phyloP scores from a whole-genome alignment of 1,140 invertebrate genomes.

The Drosophila nebulosa region DNA sequence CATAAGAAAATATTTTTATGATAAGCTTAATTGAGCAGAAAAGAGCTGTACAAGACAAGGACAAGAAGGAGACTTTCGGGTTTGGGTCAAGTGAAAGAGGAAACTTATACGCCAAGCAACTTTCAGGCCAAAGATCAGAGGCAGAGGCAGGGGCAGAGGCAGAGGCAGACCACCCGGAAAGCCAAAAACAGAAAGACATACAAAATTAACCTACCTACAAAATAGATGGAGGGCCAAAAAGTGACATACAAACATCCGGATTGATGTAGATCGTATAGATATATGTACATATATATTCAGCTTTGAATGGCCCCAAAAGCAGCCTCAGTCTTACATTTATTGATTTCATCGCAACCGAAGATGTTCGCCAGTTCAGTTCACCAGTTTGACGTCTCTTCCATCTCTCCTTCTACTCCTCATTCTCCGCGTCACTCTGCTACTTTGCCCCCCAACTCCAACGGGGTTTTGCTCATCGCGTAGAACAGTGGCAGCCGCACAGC shows the following conservation, averaged over 20 bases:
- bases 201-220: constrained; percentile 69
- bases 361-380: constrained; percentile 4
- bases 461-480: constrained; percentile 44
- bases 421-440: background rate
- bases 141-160: no score
- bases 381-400: background rate
- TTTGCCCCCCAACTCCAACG: background rate
- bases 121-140: constrained; percentile 20
- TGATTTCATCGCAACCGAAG: constrained; percentile 63
- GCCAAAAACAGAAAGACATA: background rate
- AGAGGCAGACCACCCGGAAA: constrained; percentile 66
- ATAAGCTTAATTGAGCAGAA: constrained; percentile 60
- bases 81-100: background rate
- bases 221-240: constrained; percentile 45
- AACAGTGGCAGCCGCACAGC: constrained; percentile 76
- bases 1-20: constrained; percentile 38
- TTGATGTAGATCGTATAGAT: constrained; percentile 58
- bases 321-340: constrained; percentile 67
- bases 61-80: constrained; percentile 22
- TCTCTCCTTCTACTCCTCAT: background rate
- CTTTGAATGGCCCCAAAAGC: constrained; percentile 42
- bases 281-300: constrained; percentile 21
- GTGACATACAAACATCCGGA: constrained; percentile 58
- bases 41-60: constrained; percentile 19
- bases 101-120: background rate